A percentile compares a stretch with the other conserved stretches of the same genome.
These are phyloP conservation scores for Sporophila hypoxantha DNA, from an alignment of 2,113 vertebrate species.

Conservation along the genomic window DNA sequence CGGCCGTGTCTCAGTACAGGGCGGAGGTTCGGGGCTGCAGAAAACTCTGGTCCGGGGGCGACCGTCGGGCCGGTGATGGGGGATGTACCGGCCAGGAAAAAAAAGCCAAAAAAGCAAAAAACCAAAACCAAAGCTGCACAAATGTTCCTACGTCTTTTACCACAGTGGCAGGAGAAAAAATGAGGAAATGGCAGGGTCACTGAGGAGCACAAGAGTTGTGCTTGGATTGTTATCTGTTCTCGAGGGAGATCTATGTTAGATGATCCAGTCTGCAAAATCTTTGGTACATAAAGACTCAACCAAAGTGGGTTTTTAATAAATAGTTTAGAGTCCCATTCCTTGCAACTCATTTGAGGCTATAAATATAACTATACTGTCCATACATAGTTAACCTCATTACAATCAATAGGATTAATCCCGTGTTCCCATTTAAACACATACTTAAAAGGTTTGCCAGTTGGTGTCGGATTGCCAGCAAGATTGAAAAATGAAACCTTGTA, in stretches of 20 bases:
- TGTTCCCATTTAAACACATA: background rate
- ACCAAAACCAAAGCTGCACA: background rate
- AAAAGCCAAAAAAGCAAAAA: background rate
- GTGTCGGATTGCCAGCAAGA: rapidly evolving
- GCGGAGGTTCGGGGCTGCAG: background rate
- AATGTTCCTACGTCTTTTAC: background rate
- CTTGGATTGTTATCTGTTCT: rapidly evolving
- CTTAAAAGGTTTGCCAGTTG: background rate
- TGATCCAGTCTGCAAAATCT: background rate
- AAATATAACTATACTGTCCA: background rate
- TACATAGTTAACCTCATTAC: rapidly evolving
- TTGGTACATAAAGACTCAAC: rapidly evolving
- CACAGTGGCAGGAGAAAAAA: background rate
- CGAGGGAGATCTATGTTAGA: background rate
- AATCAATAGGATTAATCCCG: background rate
- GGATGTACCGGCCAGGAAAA: background rate
- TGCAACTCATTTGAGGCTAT: background rate
- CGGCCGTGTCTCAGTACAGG: background rate
- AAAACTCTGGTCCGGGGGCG: rapidly evolving
- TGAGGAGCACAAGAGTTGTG: background rate
- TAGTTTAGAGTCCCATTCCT: background rate
- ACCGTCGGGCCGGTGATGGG: background rate
- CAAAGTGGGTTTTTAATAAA: background rate
- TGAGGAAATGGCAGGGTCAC: background rate
- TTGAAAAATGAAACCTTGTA: background rate